Evolutionary conservation across 1,140 invertebrate species (phyloP).

Genomic region (Drosophila nigromelanica): DNA sequence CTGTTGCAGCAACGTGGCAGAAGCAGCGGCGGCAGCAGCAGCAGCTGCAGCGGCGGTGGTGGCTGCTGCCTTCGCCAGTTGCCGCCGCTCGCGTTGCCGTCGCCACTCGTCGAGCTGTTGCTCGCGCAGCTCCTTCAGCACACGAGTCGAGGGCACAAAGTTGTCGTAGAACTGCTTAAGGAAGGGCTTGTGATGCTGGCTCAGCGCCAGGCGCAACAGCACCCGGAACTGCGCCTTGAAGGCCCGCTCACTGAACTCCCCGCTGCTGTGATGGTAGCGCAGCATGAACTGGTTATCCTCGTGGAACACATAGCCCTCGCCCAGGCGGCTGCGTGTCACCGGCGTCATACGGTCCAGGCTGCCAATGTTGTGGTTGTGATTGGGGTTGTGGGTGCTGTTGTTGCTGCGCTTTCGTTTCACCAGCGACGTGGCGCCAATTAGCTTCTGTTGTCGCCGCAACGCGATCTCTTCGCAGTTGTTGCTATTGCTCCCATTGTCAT

Average conservation of each 20-base stretch:
- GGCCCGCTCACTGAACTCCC: conserved; percentile 76
- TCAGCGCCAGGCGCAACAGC: conserved; percentile 68
- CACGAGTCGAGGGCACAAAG: conserved; percentile 68
- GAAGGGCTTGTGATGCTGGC: conserved; percentile 75
- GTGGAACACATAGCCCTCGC: conserved; percentile 78
- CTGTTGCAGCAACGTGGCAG: conserved; percentile 22
- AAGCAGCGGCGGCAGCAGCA: conserved; percentile 33
- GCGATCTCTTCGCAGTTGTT: conserved; percentile 47
- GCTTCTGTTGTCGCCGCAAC: conserved; percentile 32
- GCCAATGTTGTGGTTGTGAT: conserved; percentile 3
- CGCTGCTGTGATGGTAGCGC: conserved; percentile 78
- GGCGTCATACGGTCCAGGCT: conserved; percentile 11
- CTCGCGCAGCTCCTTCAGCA: conserved; percentile 64
- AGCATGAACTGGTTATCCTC: conserved; percentile 72
- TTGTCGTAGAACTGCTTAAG: conserved; percentile 78
- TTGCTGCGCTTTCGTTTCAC: conserved; percentile 65
- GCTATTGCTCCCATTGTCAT: conserved; percentile 39
- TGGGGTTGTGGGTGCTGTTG: conserved; percentile 26
- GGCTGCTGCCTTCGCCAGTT: conserved; percentile 36
- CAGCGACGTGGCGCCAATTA: conserved; percentile 18
- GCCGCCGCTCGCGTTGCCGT: conserved; percentile 54
- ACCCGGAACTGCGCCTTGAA: conserved; percentile 77
- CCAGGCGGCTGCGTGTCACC: conserved; percentile 39
- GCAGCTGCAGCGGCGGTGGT: conserved; percentile 29
- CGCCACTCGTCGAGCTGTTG: conserved; percentile 75